Conservation (phyloP, 2,888 invertebrate genomes). For the Elgonia sp. region DNA sequence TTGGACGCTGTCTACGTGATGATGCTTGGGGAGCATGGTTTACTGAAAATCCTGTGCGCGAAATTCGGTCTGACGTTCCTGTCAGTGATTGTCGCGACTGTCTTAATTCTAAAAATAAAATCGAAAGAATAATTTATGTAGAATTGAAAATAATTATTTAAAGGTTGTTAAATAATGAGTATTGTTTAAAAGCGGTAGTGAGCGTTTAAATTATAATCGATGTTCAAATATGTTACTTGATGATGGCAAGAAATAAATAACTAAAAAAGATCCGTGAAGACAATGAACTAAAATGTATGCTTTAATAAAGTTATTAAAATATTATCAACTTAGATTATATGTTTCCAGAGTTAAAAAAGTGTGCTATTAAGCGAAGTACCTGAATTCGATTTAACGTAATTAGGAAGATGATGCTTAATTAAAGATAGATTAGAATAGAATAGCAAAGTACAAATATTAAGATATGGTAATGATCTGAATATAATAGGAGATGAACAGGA, state of each 20-base stretch:
- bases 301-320: too few species aligned
- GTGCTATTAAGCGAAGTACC: too few species aligned
- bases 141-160: too few species aligned
- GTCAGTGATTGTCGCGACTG: conserved; percentile 95
- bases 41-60: conserved; percentile 91
- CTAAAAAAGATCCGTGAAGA: too few species aligned
- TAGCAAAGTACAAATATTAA: conserved; percentile 19
- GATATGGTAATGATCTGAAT: conserved; percentile 37
- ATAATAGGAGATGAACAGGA: conserved; percentile 45
- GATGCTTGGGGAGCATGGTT: conserved; percentile 88
- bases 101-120: conserved; percentile 90
- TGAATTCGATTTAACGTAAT: neutral
- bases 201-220: too few species aligned
- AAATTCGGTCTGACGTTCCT: conserved; percentile 93
- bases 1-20: conserved; percentile 91
- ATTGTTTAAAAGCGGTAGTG: too few species aligned
- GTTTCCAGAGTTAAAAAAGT: too few species aligned
- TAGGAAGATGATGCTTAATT: conserved; percentile 3
- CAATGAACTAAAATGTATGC: too few species aligned
- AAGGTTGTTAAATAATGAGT: too few species aligned
- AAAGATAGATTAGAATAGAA: conserved; percentile 29
- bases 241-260: too few species aligned
- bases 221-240: too few species aligned
- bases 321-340: too few species aligned
- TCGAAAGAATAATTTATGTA: neutral